Conservation (phyloP, 2,113 vertebrate genomes). For the Trochalopteron elliotii region DNA sequence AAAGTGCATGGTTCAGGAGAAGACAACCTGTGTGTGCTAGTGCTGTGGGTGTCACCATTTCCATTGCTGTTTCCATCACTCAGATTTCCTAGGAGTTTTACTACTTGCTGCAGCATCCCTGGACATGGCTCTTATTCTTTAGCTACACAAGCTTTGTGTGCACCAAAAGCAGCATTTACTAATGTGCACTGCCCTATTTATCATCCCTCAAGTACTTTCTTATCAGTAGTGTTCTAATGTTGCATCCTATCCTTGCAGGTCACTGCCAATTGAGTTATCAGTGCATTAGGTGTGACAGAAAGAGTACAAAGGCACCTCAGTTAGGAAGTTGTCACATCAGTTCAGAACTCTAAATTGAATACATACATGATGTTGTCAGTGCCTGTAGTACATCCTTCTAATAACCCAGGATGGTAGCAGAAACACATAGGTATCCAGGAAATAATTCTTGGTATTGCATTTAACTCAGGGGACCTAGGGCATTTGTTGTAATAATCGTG, state of each 20-base stretch:
- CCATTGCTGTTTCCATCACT: not conserved
- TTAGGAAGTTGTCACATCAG: not conserved
- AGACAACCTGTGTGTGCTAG: not conserved
- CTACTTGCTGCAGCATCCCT: not conserved
- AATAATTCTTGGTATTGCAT: not conserved
- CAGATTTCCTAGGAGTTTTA: not conserved
- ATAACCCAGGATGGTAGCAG: not conserved
- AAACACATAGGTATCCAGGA: not conserved
- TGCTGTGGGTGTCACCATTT: not conserved
- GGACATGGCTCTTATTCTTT: not conserved
- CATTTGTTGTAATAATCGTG: not conserved
- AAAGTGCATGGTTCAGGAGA: not conserved
- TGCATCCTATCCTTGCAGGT: not conserved
- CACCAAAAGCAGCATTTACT: not conserved
- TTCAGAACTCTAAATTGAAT: not conserved
- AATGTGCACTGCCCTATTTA: not conserved
- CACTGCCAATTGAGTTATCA: not conserved
- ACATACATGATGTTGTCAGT: not conserved
- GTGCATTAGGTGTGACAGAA: not conserved
- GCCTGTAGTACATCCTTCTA: not conserved
- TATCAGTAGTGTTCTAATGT: not conserved
- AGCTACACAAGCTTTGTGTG: not conserved
- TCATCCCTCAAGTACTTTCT: not conserved
- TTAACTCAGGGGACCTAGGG: not conserved
- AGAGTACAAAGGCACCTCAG: not conserved